Evolutionary conservation across 2,797 vertebrate genomes (phyloP).

Genomic region (Nothura maculosa): DNA sequence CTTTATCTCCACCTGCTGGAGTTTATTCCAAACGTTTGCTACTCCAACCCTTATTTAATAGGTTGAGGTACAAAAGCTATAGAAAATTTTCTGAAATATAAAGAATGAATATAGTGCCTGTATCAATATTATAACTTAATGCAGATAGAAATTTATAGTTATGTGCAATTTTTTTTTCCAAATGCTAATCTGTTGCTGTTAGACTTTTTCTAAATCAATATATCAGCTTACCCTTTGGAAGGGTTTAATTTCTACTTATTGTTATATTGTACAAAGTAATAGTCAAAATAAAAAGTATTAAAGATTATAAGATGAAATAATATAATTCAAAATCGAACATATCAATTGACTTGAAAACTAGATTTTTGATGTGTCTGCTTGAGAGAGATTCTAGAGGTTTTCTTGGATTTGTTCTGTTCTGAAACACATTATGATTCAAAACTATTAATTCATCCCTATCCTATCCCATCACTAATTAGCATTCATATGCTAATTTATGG

Average conservation of each 20-base stretch:
- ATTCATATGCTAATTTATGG: background rate
- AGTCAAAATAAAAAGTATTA: background rate
- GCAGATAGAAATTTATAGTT: background rate
- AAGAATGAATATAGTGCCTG: fast-evolving
- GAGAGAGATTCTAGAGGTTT: background rate
- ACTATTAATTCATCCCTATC: background rate
- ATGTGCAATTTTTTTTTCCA: fast-evolving
- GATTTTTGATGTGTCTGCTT: background rate
- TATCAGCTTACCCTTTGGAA: background rate
- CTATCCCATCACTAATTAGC: too few species aligned
- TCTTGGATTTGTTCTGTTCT: fast-evolving
- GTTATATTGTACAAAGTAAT: background rate
- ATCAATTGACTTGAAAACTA: background rate
- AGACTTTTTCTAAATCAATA: background rate
- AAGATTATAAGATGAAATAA: background rate
- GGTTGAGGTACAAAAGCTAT: background rate
- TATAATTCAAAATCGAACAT: background rate
- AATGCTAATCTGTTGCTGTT: background rate
- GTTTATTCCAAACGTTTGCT: background rate
- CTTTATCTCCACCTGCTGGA: conserved; percentile 73
- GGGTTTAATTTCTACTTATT: background rate
- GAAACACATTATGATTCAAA: background rate
- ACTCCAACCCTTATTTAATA: background rate
- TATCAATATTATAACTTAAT: fast-evolving
- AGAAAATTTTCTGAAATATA: background rate